Conservation (phyloP, 2,888 invertebrate species). For the Morpho helenor region DNA sequence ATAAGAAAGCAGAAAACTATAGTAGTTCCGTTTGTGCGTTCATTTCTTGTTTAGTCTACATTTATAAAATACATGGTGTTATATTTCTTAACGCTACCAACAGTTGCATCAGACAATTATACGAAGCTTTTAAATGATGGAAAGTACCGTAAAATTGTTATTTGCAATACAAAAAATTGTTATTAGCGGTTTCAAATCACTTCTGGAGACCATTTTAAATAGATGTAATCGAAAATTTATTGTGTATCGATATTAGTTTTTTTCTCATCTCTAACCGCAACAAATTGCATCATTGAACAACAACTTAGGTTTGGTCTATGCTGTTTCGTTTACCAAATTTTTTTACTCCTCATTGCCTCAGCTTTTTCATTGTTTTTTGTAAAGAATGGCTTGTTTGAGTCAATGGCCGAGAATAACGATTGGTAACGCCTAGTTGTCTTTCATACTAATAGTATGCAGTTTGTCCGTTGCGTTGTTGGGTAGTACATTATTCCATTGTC, state of each 20-base stretch:
- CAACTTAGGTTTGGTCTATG: constrained; percentile 52
- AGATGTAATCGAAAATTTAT: too few relatives aligned
- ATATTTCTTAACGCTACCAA: too few relatives aligned
- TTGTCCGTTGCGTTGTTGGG: constrained; percentile 6
- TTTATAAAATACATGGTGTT: too few relatives aligned
- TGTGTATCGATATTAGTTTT: constrained; percentile 14
- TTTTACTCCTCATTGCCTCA: constrained; percentile 49
- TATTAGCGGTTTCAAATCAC: too few relatives aligned
- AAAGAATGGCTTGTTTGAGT: constrained; percentile 43
- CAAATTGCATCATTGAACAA: constrained; percentile 51
- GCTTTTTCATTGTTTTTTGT: constrained; percentile 51
- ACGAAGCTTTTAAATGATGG: background rate
- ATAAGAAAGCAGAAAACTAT: too few relatives aligned
- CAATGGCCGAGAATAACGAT: constrained; percentile 23
- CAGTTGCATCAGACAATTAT: background rate
- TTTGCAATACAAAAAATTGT: background rate
- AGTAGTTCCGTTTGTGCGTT: too few relatives aligned
- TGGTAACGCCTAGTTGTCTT: constrained; percentile 25
- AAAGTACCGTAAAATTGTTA: background rate
- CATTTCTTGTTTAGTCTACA: too few relatives aligned
- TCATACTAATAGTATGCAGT: constrained; percentile 15
- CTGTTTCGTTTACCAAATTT: constrained; percentile 62
- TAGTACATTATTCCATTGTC: too few relatives aligned
- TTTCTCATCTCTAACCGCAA: constrained; percentile 33
- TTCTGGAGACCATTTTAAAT: too few relatives aligned